Percentiles rank a stretch among this genome's conserved stretches.
Evolutionary conservation across 2,888 invertebrate species (phyloP).

Genomic region (Hypercompe scribonia): DNA sequence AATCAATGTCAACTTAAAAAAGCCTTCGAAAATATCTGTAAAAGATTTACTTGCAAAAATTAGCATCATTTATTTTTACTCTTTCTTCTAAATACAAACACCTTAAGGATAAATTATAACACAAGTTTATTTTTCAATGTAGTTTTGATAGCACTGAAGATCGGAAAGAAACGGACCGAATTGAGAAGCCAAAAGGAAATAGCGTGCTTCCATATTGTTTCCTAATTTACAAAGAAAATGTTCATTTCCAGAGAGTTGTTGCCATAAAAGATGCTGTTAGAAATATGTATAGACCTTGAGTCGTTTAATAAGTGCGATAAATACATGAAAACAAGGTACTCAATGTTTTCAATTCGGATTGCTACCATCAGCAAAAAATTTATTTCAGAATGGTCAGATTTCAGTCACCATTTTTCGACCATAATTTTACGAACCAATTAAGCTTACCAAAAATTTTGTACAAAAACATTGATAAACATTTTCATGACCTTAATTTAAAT

Average conservation of each 20-base stretch:
- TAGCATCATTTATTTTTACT: too few species aligned
- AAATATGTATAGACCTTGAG: not conserved
- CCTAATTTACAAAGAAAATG: not conserved
- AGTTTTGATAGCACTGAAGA: not conserved
- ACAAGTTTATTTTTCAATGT: not conserved
- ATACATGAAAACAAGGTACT: not conserved
- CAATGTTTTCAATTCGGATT: not conserved
- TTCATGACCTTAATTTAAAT: constrained; percentile 12
- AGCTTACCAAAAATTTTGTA: not conserved
- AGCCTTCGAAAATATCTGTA: too few species aligned
- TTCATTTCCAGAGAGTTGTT: not conserved
- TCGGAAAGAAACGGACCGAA: not conserved
- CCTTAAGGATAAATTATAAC: not conserved
- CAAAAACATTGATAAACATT: not conserved
- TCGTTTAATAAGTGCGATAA: not conserved
- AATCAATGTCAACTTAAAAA: too few species aligned
- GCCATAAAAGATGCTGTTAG: not conserved
- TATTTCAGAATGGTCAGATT: too few species aligned
- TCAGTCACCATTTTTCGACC: too few species aligned
- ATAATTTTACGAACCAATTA: not conserved
- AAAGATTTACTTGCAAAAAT: too few species aligned
- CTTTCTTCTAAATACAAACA: too few species aligned
- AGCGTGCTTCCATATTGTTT: not conserved
- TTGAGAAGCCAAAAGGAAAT: not conserved
- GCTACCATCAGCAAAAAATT: not conserved